These are phyloP conservation scores for Acrocephalus kingi DNA, from an alignment of 2,113 vertebrate species.

Conservation along the genomic window DNA sequence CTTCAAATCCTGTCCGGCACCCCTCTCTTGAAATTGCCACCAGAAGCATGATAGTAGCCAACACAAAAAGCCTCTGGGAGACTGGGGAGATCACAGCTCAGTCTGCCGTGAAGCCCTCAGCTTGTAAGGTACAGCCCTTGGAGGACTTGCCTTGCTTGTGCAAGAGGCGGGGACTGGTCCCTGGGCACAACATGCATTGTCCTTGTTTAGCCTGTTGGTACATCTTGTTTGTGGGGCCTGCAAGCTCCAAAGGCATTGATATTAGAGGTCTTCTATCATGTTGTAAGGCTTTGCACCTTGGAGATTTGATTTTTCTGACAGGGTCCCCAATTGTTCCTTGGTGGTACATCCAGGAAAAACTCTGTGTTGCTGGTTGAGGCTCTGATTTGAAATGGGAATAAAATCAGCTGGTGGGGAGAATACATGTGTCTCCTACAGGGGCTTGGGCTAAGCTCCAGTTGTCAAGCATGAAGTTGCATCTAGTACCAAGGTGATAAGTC, in stretches of 20 bases:
- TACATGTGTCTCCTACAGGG: not conserved
- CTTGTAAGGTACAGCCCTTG: slow-evolving; percentile 78
- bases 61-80: slow-evolving; percentile 90
- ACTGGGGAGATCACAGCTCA: slow-evolving; percentile 82
- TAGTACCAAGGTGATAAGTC: not conserved
- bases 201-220: not conserved
- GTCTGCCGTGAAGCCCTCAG: slow-evolving; percentile 42
- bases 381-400: not conserved
- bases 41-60: slow-evolving; percentile 80
- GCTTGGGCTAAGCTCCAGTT: not conserved
- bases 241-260: not conserved
- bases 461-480: not conserved
- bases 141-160: too few relatives aligned
- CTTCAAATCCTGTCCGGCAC: slow-evolving; percentile 71
- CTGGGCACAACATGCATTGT: accelerated
- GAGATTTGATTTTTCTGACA: not conserved
- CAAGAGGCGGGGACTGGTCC: accelerated
- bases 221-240: not conserved
- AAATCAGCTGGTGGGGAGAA: not conserved
- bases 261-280: not conserved
- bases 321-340: accelerated
- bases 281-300: not conserved
- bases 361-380: not conserved
- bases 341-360: not conserved
- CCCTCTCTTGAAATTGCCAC: slow-evolving; percentile 78